Base-by-base conservation (phyloP, 2,113 vertebrate genomes). In the Malurus cyaneus region DNA sequence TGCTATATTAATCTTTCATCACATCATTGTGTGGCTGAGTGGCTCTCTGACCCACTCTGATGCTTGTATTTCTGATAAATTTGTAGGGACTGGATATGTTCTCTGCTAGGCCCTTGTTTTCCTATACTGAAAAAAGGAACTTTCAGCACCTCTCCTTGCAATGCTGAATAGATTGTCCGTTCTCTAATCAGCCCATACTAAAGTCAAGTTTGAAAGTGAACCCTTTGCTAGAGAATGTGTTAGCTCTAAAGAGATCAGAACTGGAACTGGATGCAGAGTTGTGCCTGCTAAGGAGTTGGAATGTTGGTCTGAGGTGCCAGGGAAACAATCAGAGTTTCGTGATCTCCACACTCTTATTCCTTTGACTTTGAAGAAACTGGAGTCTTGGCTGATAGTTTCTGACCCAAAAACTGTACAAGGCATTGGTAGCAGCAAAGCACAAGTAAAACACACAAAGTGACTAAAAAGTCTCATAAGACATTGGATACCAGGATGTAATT, bases 371-470 rank as follows among this genome's bases (percentile, higher is more conserved):
- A 56, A 60, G 13, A 32, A 86, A 23, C 2, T 59, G 18, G 39
- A 72, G 9, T 20, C 7, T 29, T 82, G 53, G 14, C 18, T 56
- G 36, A 29, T 5, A 50, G 19, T 42, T 86, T 84, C 28, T 19
- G 26, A 23, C 11, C 4, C 0, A 2, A 56, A 23, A 26, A 20
- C 16, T 36, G 11, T 29, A 25, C 5, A 44, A 3, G 1, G 3
- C 56, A 18, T 5, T 86, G 76, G 36, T 3, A 67, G 14, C 32
- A 80, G 11, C 6, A 81, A 81, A 84, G 64, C 5, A 8, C 7
- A 74, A 71, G 32, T 24, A 10, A 59, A 52, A 46, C 10, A 18
- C 18, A 3, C 5, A n/a, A 80, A 50, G 14, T 28, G 18, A 11
- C 8, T 60, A 25, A 18, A 78, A 46, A 3, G 0, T 49, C 28